A percentile compares a stretch with the other conserved stretches of the same genome.
These are phyloP conservation scores for Cyclophora albipunctata DNA, from an alignment of 2,888 invertebrate species.

Conservation along the genomic window DNA sequence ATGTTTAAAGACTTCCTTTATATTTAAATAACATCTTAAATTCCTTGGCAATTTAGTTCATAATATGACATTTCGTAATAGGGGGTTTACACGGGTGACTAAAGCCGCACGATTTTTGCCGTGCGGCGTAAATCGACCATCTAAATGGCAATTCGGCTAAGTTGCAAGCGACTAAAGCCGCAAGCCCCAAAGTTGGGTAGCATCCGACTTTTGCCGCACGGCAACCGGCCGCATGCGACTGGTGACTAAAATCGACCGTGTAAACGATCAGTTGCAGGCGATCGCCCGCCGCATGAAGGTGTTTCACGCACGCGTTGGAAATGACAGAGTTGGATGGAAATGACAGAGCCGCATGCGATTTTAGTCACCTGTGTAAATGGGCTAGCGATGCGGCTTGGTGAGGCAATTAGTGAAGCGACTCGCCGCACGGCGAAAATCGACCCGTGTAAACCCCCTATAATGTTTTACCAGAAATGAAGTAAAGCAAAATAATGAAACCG, in stretches of 20 bases:
- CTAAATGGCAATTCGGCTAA: constrained; percentile 27
- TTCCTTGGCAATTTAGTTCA: too few relatives aligned
- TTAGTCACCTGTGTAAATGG: constrained; percentile 33
- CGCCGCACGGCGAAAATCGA: constrained; percentile 36
- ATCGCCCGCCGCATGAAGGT: constrained; percentile 14
- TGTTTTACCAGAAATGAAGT: too few relatives aligned
- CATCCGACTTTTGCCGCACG: constrained; percentile 32
- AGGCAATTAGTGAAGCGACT: constrained; percentile 23
- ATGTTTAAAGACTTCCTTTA: too few relatives aligned
- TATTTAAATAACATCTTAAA: too few relatives aligned
- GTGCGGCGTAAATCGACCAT: constrained; percentile 21
- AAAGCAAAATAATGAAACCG: too few relatives aligned
- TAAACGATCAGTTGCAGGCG: constrained; percentile 18
- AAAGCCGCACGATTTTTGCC: constrained; percentile 25
- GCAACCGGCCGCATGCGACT: constrained; percentile 31
- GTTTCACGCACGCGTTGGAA: constrained; percentile 16
- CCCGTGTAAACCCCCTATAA: constrained; percentile 22
- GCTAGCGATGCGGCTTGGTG: constrained; percentile 29
- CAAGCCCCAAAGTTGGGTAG: constrained; percentile 34
- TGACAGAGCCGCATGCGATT: constrained; percentile 35
- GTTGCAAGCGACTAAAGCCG: constrained; percentile 32
- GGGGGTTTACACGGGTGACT: constrained; percentile 25
- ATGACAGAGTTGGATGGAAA: constrained; percentile 31
- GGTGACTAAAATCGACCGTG: constrained; percentile 9
- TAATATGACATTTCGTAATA: too few relatives aligned